Conservation (phyloP, 2,113 vertebrate genomes). For the Microcebus jonahi region DNA sequence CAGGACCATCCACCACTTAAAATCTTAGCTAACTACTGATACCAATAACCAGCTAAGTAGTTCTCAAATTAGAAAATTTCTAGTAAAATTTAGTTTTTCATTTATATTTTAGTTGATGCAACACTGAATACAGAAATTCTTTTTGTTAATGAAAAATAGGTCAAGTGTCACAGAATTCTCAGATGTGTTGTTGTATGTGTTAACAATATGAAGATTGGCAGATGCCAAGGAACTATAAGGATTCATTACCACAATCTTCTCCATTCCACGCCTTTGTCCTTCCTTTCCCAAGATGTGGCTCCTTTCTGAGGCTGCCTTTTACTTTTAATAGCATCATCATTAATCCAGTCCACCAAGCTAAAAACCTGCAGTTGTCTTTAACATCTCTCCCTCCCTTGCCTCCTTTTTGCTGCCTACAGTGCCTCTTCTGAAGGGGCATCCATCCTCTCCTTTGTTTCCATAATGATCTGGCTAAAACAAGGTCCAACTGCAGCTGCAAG, state of each 20-base stretch:
- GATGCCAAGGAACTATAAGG: background rate
- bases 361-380: background rate
- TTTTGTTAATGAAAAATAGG: background rate
- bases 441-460: background rate
- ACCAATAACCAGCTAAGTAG: background rate
- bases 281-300: background rate
- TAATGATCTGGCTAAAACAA: background rate
- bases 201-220: background rate
- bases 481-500: background rate
- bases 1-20: background rate
- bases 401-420: background rate
- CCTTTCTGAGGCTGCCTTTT: background rate
- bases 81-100: background rate
- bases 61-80: background rate
- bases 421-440: too few species aligned
- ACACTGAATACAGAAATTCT: background rate
- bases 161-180: background rate
- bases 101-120: background rate
- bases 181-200: background rate
- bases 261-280: background rate
- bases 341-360: background rate
- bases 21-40: background rate
- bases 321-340: background rate
- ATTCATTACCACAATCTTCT: background rate
- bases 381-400: background rate